These are phyloP conservation scores for Sesamia inferens DNA, from an alignment of 2,888 invertebrate species.

Conservation along the genomic window DNA sequence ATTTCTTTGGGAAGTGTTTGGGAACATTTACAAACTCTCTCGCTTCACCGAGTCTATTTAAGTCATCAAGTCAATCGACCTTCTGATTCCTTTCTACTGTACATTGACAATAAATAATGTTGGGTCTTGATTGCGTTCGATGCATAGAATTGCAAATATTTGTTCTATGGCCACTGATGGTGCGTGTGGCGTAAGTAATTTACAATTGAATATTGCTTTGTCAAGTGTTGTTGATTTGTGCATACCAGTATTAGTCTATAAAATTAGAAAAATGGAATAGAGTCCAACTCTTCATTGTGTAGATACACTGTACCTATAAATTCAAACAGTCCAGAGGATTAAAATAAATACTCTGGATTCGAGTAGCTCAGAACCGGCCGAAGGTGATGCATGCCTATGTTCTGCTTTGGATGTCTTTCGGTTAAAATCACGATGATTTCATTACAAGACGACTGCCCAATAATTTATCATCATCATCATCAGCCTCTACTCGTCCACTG, in stretches of 20 bases:
- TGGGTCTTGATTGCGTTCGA: slow-evolving; percentile 69
- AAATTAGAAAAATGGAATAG: not conserved
- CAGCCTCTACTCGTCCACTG: no score
- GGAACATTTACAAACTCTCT: not conserved
- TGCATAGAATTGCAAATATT: slow-evolving; percentile 60
- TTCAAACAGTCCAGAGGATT: no score
- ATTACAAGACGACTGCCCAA: no score
- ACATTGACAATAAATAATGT: slow-evolving; percentile 48
- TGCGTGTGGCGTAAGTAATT: slow-evolving; percentile 44
- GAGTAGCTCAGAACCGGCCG: not conserved
- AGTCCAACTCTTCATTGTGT: not conserved
- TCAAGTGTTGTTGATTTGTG: slow-evolving; percentile 10
- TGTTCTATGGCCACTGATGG: slow-evolving; percentile 43
- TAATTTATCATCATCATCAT: no score
- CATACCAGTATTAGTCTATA: not conserved
- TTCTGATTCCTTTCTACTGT: slow-evolving; percentile 1
- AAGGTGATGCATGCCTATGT: not conserved
- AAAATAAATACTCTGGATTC: not conserved
- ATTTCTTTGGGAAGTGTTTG: not conserved
- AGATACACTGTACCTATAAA: not conserved
- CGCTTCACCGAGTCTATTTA: not conserved
- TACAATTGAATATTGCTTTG: slow-evolving; percentile 39
- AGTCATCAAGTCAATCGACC: not conserved
- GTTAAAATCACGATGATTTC: not conserved
- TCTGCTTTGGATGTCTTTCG: not conserved